Percentiles rank a stretch among this genome's conserved stretches.
These are phyloP conservation scores for Dascillus cervinus DNA, from an alignment of 2,888 invertebrate species.

Conservation along the genomic window DNA sequence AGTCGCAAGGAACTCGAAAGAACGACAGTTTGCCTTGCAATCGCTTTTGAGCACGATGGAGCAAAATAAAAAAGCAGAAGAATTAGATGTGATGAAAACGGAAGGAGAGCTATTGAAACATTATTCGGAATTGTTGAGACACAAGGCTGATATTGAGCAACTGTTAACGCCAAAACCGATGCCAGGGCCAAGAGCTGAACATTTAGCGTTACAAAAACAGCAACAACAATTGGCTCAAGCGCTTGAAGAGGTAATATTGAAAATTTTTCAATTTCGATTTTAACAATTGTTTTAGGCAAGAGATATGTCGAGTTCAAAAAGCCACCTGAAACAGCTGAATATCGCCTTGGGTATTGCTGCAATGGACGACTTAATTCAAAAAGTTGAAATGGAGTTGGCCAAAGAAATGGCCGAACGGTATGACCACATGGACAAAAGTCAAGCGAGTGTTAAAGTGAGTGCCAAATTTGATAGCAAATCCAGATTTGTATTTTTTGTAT, in stretches of 20 bases:
- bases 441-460: constrained; percentile 15
- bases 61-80: constrained; percentile 14
- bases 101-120: constrained; percentile 27
- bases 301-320: constrained; percentile 7
- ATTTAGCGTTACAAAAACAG: constrained; percentile 14
- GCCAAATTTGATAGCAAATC: not conserved
- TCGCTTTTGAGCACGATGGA: constrained; percentile 21
- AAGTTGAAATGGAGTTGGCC: constrained; percentile 31
- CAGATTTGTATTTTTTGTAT: constrained; percentile 1
- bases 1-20: constrained; percentile 16
- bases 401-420: constrained; percentile 20
- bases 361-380: constrained; percentile 31
- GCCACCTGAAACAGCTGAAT: constrained; percentile 28
- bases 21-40: constrained; percentile 18
- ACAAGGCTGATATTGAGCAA: constrained; percentile 26
- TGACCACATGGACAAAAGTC: constrained; percentile 8
- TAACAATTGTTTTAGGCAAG: not conserved
- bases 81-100: constrained; percentile 16
- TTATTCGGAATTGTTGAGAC: constrained; percentile 28
- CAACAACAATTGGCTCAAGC: constrained; percentile 17
- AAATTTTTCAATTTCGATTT: not conserved
- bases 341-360: constrained; percentile 29
- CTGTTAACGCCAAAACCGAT: constrained; percentile 5
- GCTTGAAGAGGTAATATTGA: constrained; percentile 10
- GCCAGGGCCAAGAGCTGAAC: constrained; percentile 9